Base-by-base conservation (phyloP, 2,888 invertebrate species). In the Ellobium chinense region DNA sequence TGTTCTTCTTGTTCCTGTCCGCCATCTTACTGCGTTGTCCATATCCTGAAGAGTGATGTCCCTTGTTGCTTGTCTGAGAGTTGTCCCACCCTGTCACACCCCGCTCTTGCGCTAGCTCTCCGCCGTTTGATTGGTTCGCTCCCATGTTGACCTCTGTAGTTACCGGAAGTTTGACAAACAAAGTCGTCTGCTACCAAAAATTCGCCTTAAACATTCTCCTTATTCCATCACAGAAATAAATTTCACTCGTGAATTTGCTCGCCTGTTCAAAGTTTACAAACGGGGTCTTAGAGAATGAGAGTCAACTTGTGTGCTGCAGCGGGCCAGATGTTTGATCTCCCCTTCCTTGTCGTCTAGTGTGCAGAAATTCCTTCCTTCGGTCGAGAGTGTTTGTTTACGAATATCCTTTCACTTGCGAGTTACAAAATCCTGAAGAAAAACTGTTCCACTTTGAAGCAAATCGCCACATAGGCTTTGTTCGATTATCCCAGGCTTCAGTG, bases 71-170 rank as follows among this genome's bases (percentile, higher is more conserved):
- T 18, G 69, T 69, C 24, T 56, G 34, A 2, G 54, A 37, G 60
- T 58, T 36, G 56, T 31, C 36, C 56, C 21, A 34, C 5, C 56
- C 56, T n/a, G 58, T n/a, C 72, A 56, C n/a, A 5, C n/a, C 31
- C 4, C 18, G 56, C 1, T 72, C 72, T 31, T 36, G 58, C 39
- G 58, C 31, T 58, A 60, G 2, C 0, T 18, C 34, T 72, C 34
- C 69, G 1, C 29, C 72, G 58, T 72, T 27, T 34, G 72, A 72
- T 37, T 72, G 72, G 39, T 39, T 37, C 14, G 31, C 46, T 46
- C 46, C 46, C 46, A 46, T 46, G 46, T 18, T 46, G 46, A 46
- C 46, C 46, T 46, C 46, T 46, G 46, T 18, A 12, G 46, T 18
- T 46, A 46, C 46, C 46, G 46, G 46, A 46, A 46, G 46, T 46